Conservation (phyloP, 2,797 vertebrate species). For the Acomys russatus region DNA sequence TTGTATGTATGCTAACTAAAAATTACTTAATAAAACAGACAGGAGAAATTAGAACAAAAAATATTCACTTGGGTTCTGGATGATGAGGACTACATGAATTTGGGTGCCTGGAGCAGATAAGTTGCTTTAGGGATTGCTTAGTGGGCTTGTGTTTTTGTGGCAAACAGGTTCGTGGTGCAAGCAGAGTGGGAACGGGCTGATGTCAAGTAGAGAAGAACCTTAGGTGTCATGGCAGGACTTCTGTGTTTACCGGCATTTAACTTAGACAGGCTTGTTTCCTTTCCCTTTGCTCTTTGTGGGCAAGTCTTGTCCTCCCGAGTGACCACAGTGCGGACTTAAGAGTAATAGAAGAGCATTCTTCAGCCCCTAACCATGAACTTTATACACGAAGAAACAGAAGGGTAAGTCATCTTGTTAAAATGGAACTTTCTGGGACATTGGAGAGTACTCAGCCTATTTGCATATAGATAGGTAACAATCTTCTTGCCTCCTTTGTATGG, state of each 20-base stretch:
- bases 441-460: slow-evolving; percentile 63
- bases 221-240: not conserved
- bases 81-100: not conserved
- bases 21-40: not conserved
- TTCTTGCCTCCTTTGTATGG: slow-evolving; percentile 41
- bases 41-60: not conserved
- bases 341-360: slow-evolving; percentile 9
- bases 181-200: not conserved
- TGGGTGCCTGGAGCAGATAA: not conserved
- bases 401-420: slow-evolving; percentile 73
- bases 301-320: slow-evolving; percentile 4
- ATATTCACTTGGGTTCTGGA: not conserved
- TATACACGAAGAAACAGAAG: slow-evolving; percentile 63
- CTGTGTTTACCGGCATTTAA: slow-evolving; percentile 5
- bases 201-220: slow-evolving; percentile 2
- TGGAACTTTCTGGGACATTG: slow-evolving; percentile 53
- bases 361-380: slow-evolving; percentile 48
- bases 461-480: slow-evolving; percentile 76
- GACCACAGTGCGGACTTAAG: not conserved
- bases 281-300: not conserved
- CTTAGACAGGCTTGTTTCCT: not conserved
- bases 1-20: not conserved
- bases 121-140: not conserved
- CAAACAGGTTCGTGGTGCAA: not conserved
- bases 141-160: not conserved